phyloP scores from a whole-genome alignment of 2,113 vertebrate genomes.

The Diadophis punctatus region DNA sequence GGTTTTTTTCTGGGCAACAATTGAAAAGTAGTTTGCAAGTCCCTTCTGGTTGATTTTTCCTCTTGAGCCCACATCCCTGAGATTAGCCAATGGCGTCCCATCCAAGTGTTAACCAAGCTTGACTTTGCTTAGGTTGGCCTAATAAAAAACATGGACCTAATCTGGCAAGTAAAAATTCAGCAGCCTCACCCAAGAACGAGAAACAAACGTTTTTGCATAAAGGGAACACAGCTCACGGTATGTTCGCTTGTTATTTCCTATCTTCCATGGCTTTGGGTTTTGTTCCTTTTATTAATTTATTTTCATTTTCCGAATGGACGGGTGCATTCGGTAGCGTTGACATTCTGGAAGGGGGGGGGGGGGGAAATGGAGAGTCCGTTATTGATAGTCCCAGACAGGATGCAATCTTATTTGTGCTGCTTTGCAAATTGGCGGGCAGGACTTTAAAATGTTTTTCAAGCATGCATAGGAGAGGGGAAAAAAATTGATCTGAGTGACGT shows the following conservation, averaged over 20 bases:
- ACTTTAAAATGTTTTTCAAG: not conserved
- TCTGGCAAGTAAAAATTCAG: not conserved
- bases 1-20: not conserved
- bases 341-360: too few relatives aligned
- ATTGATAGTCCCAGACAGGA: not conserved
- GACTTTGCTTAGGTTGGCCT: not conserved
- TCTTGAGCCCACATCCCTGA: not conserved
- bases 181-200: not conserved
- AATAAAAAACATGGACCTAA: not conserved
- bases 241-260: not conserved
- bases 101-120: not conserved
- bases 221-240: rapidly evolving
- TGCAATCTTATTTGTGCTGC: not conserved
- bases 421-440: not conserved
- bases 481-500: not conserved
- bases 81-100: not conserved
- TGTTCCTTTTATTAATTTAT: not conserved
- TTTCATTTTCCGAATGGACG: not conserved
- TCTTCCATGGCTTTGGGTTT: not conserved
- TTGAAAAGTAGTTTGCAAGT: not conserved
- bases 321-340: not conserved
- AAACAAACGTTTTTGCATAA: not conserved
- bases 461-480: not conserved
- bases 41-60: not conserved
- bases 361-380: not conserved